Percentiles rank a stretch among this genome's conserved stretches.
Conservation (phyloP, 2,113 vertebrate genomes). For the Brachionichthys hirsutus region DNA sequence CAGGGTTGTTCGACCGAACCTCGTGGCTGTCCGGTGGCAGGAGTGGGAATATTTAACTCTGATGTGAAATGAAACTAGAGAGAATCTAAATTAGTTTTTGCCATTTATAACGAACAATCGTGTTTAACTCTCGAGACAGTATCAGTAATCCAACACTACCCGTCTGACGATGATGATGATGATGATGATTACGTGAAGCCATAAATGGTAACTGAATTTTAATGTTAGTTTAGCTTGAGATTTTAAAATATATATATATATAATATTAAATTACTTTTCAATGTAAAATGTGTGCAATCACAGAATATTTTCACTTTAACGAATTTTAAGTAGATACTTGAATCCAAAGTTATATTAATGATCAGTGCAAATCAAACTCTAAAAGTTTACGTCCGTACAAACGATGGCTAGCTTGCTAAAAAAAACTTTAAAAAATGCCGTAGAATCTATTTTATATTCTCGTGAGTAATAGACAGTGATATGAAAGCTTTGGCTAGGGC, state of each 20-base stretch:
- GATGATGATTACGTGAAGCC: conserved; percentile 67
- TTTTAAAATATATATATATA: conserved; percentile 35
- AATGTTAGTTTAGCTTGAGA: conserved; percentile 51
- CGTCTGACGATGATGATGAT: conserved; percentile 26
- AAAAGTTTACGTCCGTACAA: conserved; percentile 59
- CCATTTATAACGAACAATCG: conserved; percentile 46
- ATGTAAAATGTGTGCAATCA: conserved; percentile 66
- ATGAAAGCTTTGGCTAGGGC: conserved; percentile 65
- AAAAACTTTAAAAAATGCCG: conserved; percentile 20
- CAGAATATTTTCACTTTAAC: conserved; percentile 70
- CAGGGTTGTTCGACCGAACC: conserved; percentile 62
- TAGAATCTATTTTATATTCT: conserved; percentile 72
- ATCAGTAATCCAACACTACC: conserved; percentile 38
- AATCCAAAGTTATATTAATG: conserved; percentile 67
- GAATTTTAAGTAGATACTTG: conserved; percentile 72
- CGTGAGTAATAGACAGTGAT: conserved; percentile 68
- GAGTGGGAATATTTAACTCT: conserved; percentile 46
- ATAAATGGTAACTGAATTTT: conserved; percentile 61
- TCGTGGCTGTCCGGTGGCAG: conserved; percentile 47
- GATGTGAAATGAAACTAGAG: conserved; percentile 37
- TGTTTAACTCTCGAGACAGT: conserved; percentile 28
- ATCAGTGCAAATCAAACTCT: conserved; percentile 60
- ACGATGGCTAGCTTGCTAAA: conserved; percentile 58
- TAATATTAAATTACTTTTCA: conserved; percentile 50
- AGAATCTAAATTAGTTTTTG: conserved; percentile 38